Percentiles rank a stretch among this genome's conserved stretches.
Evolutionary conservation across 2,888 invertebrate genomes (phyloP).

Genomic region (Macaria notata): DNA sequence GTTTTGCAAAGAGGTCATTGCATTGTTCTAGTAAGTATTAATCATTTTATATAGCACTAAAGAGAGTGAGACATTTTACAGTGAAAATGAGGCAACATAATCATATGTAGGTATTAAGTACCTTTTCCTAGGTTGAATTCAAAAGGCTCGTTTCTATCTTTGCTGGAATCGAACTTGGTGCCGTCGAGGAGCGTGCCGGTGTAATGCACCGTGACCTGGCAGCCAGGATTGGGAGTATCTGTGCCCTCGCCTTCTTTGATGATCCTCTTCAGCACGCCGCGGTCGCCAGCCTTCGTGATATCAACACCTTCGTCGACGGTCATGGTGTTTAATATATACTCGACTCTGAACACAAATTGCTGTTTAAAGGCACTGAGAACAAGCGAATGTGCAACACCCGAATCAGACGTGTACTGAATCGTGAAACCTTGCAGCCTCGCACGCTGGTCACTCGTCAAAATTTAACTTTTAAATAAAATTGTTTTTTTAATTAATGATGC

Average conservation of each 20-base stretch:
- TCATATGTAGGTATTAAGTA: slow-evolving; percentile 43
- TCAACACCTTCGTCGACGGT: slow-evolving; percentile 73
- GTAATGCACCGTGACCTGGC: slow-evolving; percentile 90
- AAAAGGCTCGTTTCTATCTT: slow-evolving; percentile 91
- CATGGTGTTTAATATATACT: slow-evolving; percentile 36
- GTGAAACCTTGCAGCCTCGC: too few relatives aligned
- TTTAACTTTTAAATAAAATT: too few relatives aligned
- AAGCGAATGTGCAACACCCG: too few relatives aligned
- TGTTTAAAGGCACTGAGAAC: too few relatives aligned
- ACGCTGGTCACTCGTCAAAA: too few relatives aligned
- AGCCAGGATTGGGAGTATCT: slow-evolving; percentile 87
- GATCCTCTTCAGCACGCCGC: slow-evolving; percentile 91
- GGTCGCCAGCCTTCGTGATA: slow-evolving; percentile 79
- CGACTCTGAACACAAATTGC: not conserved
- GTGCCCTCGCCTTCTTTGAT: slow-evolving; percentile 88
- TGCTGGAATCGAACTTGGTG: slow-evolving; percentile 95
- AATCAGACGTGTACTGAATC: too few relatives aligned
- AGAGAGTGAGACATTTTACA: too few relatives aligned
- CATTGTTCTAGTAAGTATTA: too few relatives aligned
- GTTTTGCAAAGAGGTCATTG: too few relatives aligned
- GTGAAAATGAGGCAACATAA: too few relatives aligned
- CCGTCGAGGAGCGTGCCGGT: slow-evolving; percentile 94
- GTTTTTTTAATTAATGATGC: too few relatives aligned
- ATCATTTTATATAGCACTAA: too few relatives aligned
- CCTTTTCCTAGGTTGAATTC: slow-evolving; percentile 94